Evolutionary conservation across 2,888 invertebrate genomes (phyloP).

Genomic region (Tubulanus polymorphus): DNA sequence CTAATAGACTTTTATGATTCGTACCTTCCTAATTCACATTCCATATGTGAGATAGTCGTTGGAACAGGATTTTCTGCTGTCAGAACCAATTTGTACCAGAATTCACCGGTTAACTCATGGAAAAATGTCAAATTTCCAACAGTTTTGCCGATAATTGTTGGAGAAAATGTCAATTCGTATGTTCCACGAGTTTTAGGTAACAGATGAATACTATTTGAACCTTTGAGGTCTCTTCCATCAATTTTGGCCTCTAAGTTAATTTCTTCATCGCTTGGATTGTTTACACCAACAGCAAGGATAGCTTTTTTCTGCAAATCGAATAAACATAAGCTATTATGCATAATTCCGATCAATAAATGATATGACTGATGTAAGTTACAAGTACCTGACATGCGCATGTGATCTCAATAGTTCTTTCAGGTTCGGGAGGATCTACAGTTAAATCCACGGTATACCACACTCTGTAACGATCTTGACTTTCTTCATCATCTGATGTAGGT

Average conservation of each 20-base stretch:
- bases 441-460: conserved; percentile 51
- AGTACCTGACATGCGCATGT: conserved; percentile 50
- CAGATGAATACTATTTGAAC: conserved; percentile 32
- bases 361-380: too few relatives aligned
- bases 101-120: conserved; percentile 50
- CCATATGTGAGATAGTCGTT: conserved; percentile 42
- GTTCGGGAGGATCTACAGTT: conserved; percentile 43
- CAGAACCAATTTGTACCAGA: conserved; percentile 51
- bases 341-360: too few relatives aligned
- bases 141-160: conserved; percentile 42
- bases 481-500: conserved; percentile 30
- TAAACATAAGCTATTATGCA: too few relatives aligned
- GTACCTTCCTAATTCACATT: conserved; percentile 52
- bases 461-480: conserved; percentile 39
- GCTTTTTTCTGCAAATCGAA: conserved; percentile 35
- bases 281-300: conserved; percentile 44
- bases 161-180: conserved; percentile 46
- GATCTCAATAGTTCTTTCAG: conserved; percentile 43
- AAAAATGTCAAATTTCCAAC: conserved; percentile 49
- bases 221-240: conserved; percentile 38
- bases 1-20: conserved; percentile 2
- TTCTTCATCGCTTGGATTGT: conserved; percentile 42
- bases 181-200: conserved; percentile 37
- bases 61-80: conserved; percentile 40
- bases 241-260: conserved; percentile 38